Conservation (phyloP, 2,797 vertebrate species). For the Synaphobranchus kaupii region DNA sequence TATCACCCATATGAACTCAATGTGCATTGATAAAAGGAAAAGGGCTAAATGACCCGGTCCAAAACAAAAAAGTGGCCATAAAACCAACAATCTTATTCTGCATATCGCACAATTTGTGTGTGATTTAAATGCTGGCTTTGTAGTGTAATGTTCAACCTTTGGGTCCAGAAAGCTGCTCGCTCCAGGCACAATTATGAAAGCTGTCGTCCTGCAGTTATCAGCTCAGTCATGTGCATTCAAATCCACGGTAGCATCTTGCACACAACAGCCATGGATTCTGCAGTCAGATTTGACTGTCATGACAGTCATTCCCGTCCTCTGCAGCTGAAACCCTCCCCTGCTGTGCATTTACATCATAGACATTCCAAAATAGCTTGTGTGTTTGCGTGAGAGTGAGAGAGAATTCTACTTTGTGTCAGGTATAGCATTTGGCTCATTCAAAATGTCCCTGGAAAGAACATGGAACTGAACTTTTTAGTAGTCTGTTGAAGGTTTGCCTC, state of each 20-base stretch:
- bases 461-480: not conserved
- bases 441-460: not conserved
- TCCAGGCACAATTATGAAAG: not conserved
- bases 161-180: not conserved
- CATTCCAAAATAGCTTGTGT: not conserved
- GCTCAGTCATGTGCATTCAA: not conserved
- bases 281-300: not conserved
- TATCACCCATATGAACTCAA: not conserved
- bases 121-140: not conserved
- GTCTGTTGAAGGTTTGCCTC: not conserved
- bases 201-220: no score
- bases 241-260: not conserved
- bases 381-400: not conserved
- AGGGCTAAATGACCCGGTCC: not conserved
- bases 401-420: not conserved
- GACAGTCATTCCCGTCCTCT: not conserved
- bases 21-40: not conserved
- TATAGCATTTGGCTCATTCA: not conserved
- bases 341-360: not conserved
- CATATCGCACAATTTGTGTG: not conserved
- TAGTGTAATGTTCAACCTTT: not conserved
- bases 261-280: not conserved
- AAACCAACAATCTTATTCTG: not conserved
- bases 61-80: not conserved
- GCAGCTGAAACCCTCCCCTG: not conserved